phyloP scores from a whole-genome alignment of 2,888 invertebrate genomes.

The Sylvicola cinctus region DNA sequence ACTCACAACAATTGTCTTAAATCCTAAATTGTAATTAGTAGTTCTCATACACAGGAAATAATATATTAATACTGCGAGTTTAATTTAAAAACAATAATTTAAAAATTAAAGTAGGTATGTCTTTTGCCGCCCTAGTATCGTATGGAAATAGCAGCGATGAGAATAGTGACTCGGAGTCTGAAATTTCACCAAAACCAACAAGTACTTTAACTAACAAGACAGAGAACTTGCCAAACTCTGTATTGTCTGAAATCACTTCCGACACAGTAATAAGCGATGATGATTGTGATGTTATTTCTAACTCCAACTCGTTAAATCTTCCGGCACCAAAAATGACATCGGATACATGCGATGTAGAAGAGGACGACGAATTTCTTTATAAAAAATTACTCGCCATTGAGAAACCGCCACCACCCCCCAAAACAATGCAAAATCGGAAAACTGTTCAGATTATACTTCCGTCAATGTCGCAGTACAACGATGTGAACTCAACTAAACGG shows the following conservation, averaged over 20 bases:
- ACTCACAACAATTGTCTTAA: too few relatives aligned
- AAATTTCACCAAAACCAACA: conserved; percentile 13
- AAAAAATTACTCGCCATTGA: conserved; percentile 29
- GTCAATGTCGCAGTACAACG: conserved; percentile 32
- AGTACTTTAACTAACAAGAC: not conserved
- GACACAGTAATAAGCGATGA: not conserved
- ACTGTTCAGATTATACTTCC: conserved; percentile 47
- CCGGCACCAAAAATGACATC: not conserved
- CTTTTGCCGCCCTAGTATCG: conserved; percentile 42
- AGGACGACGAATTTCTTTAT: conserved; percentile 40
- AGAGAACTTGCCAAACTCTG: not conserved
- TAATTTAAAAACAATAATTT: too few relatives aligned
- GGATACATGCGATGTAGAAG: conserved; percentile 20
- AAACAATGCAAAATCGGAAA: conserved; percentile 21
- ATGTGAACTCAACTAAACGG: conserved; percentile 13
- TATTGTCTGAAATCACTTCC: not conserved
- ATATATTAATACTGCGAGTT: too few relatives aligned
- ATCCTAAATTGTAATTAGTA: too few relatives aligned
- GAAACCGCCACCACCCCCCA: conserved; percentile 12
- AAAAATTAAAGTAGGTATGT: too few relatives aligned
- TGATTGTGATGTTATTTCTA: not conserved
- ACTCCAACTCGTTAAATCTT: conserved; percentile 3
- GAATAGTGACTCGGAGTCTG: conserved; percentile 14
- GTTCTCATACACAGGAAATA: too few relatives aligned
- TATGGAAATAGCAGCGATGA: conserved; percentile 33